Evolutionary conservation across 2,888 invertebrate genomes (phyloP).

Genomic region (Diogma glabrata): DNA sequence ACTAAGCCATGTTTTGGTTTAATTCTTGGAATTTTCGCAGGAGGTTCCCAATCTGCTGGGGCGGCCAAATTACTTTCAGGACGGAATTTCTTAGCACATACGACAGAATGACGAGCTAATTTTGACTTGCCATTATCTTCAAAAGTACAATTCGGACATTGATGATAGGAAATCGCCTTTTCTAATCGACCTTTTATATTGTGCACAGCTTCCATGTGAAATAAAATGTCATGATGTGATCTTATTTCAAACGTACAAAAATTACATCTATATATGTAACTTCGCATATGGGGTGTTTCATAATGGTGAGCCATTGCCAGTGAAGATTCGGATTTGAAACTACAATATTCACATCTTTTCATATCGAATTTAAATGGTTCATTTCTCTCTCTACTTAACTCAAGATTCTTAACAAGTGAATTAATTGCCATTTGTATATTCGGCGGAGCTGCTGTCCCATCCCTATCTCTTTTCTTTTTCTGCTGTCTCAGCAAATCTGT

Average conservation of each 20-base stretch:
- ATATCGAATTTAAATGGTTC: slow-evolving; percentile 61
- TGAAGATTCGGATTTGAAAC: slow-evolving; percentile 77
- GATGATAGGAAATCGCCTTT: slow-evolving; percentile 75
- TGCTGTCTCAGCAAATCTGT: slow-evolving; percentile 81
- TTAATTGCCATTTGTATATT: slow-evolving; percentile 57
- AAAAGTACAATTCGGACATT: slow-evolving; percentile 87
- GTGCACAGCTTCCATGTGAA: slow-evolving; percentile 87
- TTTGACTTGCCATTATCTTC: slow-evolving; percentile 90
- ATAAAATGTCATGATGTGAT: slow-evolving; percentile 76
- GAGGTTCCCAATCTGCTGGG: slow-evolving; percentile 84
- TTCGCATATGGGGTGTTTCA: slow-evolving; percentile 85
- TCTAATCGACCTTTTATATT: slow-evolving; percentile 72
- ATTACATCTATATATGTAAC: slow-evolving; percentile 74
- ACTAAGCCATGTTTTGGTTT: slow-evolving; percentile 37
- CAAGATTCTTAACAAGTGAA: slow-evolving; percentile 72
- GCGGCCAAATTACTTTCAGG: slow-evolving; percentile 78
- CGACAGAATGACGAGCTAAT: slow-evolving; percentile 72
- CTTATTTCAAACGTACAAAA: slow-evolving; percentile 71
- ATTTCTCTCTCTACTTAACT: slow-evolving; percentile 77
- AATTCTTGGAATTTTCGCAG: slow-evolving; percentile 73
- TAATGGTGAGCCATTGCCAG: slow-evolving; percentile 76
- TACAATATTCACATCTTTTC: slow-evolving; percentile 80
- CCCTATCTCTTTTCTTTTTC: slow-evolving; percentile 67
- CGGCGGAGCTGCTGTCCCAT: slow-evolving; percentile 42
- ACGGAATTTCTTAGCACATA: slow-evolving; percentile 82